Evolutionary conservation across 2,888 invertebrate genomes (phyloP).

Genomic region (Caenorhabditis angaria): DNA sequence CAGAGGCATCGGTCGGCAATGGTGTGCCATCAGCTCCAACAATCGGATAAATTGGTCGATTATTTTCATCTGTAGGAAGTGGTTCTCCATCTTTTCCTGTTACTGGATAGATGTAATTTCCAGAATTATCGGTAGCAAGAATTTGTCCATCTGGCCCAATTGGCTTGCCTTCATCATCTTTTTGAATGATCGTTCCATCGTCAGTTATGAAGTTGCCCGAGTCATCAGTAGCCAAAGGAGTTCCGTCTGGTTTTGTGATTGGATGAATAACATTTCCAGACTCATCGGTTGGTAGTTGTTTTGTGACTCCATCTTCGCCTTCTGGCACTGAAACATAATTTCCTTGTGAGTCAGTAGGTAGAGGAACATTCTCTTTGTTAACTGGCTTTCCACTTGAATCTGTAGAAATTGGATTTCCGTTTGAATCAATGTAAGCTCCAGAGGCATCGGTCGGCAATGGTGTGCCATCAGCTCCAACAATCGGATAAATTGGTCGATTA

Average conservation of each 20-base stretch:
- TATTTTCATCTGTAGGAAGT: constrained; percentile 39
- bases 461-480: constrained; percentile 28
- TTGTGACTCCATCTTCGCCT: constrained; percentile 13
- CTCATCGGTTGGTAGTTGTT: constrained; percentile 33
- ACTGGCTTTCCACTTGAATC: constrained; percentile 19
- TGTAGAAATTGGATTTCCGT: constrained; percentile 28
- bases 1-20: constrained; percentile 30
- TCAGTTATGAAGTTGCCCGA: constrained; percentile 38
- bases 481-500: constrained; percentile 24
- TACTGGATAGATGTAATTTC: constrained; percentile 38
- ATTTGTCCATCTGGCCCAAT: constrained; percentile 43
- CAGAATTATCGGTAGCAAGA: constrained; percentile 21
- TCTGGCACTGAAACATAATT: constrained; percentile 44
- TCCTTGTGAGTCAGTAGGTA: constrained; percentile 48
- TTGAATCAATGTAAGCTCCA: constrained; percentile 38
- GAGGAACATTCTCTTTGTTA: constrained; percentile 32
- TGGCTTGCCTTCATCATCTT: constrained; percentile 27
- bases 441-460: constrained; percentile 47
- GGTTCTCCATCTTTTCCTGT: constrained; percentile 36
- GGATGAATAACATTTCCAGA: constrained; percentile 36
- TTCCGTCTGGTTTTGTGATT: constrained; percentile 35
- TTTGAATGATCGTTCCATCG: constrained; percentile 21
- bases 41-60: constrained; percentile 24
- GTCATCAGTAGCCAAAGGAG: constrained; percentile 35
- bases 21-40: constrained; percentile 30